phyloP scores from a whole-genome alignment of 2,888 invertebrate genomes.

The Stenurella melanura region DNA sequence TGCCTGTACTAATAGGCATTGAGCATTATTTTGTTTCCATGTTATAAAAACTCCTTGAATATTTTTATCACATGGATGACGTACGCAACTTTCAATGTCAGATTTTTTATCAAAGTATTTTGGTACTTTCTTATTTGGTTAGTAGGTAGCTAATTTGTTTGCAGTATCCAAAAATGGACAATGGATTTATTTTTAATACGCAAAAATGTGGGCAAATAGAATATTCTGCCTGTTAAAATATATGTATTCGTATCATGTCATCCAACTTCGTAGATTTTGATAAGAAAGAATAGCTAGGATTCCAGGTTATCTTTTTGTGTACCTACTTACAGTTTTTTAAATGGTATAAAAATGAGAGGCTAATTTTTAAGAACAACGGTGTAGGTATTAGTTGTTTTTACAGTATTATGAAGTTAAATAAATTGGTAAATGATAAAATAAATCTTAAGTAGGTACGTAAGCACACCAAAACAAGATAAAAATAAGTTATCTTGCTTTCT shows the following conservation, averaged over 20 bases:
- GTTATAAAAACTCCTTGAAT: too few relatives aligned
- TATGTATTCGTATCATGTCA: not conserved
- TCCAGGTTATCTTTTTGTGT: not conserved
- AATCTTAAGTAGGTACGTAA: slow-evolving; percentile 7
- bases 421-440: slow-evolving; percentile 16
- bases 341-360: not conserved
- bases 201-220: not conserved
- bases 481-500: slow-evolving; percentile 9
- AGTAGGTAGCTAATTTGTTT: too few relatives aligned
- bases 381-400: not conserved
- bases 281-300: not conserved
- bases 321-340: not conserved
- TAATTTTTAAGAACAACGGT: not conserved
- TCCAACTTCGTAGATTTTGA: not conserved
- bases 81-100: too few relatives aligned
- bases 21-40: too few relatives aligned
- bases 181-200: too few relatives aligned
- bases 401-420: slow-evolving; percentile 4
- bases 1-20: too few relatives aligned
- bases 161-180: too few relatives aligned
- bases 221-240: not conserved
- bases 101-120: too few relatives aligned
- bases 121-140: too few relatives aligned
- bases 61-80: too few relatives aligned
- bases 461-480: slow-evolving; percentile 20